phyloP scores from a whole-genome alignment of 2,113 vertebrate genomes.

The Daboia siamensis region DNA sequence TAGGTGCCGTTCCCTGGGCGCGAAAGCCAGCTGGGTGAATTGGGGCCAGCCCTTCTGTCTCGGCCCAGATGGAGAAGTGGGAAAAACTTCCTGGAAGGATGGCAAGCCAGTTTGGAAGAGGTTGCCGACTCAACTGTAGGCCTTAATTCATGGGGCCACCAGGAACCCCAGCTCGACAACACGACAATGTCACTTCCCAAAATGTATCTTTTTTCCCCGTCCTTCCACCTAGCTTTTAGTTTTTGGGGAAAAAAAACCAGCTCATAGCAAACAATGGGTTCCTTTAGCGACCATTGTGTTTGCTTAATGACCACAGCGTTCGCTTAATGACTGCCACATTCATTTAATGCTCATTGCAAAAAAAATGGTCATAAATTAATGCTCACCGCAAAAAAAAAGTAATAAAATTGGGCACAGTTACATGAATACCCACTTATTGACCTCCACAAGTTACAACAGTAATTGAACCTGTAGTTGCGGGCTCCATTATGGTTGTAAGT shows the following conservation, averaged over 20 bases:
- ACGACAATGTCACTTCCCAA: not conserved
- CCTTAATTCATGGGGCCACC: not conserved
- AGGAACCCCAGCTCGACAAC: not conserved
- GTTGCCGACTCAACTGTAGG: too few species aligned
- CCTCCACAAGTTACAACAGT: too few species aligned
- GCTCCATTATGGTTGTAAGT: too few species aligned
- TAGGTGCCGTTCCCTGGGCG: not conserved
- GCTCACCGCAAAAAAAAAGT: too few species aligned
- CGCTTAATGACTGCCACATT: too few species aligned
- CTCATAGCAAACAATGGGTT: not conserved
- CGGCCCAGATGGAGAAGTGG: not conserved
- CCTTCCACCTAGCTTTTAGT: not conserved
- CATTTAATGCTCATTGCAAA: not conserved
- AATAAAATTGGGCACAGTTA: not conserved
- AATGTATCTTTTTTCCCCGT: too few species aligned
- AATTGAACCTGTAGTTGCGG: not conserved
- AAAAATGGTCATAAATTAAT: too few species aligned
- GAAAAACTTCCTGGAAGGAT: not conserved
- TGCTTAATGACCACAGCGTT: not conserved
- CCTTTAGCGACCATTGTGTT: not conserved
- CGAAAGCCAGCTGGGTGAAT: not conserved
- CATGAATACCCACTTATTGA: not conserved
- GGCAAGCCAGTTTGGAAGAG: not conserved
- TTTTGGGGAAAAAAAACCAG: not conserved
- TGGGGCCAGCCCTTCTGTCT: not conserved